These are phyloP conservation scores for Oasisia sp. DNA, from an alignment of 2,888 invertebrate genomes.

Conservation along the genomic window DNA sequence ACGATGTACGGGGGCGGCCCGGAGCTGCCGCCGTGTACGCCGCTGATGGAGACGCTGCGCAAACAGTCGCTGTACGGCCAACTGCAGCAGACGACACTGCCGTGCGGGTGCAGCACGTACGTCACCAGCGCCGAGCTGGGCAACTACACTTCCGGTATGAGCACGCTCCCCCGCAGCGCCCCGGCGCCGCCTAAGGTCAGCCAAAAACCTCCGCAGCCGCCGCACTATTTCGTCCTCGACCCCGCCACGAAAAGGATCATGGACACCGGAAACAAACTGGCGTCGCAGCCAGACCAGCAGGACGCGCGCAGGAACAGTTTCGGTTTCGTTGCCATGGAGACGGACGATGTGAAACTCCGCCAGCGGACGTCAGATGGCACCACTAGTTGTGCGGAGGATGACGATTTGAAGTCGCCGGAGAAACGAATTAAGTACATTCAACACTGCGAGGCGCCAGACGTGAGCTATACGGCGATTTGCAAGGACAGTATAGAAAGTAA, in stretches of 20 bases:
- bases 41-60: background rate
- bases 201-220: background rate
- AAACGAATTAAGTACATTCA: slow-evolving; percentile 4
- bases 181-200: background rate
- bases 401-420: background rate
- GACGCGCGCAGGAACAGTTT: background rate
- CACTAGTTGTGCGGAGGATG: background rate
- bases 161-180: background rate
- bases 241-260: slow-evolving; percentile 10
- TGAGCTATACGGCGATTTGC: background rate
- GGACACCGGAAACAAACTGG: slow-evolving; percentile 5
- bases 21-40: background rate
- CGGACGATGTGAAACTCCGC: slow-evolving; percentile 10
- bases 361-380: background rate
- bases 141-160: background rate
- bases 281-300: background rate
- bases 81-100: background rate
- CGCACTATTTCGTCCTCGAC: background rate
- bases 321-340: background rate
- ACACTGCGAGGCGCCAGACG: background rate
- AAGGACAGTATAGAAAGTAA: background rate
- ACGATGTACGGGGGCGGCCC: background rate
- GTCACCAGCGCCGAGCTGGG: background rate
- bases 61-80: background rate
- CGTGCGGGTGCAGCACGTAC: background rate